phyloP scores from a whole-genome alignment of 2,797 vertebrate species.

The Microctenopoma lineatum region DNA sequence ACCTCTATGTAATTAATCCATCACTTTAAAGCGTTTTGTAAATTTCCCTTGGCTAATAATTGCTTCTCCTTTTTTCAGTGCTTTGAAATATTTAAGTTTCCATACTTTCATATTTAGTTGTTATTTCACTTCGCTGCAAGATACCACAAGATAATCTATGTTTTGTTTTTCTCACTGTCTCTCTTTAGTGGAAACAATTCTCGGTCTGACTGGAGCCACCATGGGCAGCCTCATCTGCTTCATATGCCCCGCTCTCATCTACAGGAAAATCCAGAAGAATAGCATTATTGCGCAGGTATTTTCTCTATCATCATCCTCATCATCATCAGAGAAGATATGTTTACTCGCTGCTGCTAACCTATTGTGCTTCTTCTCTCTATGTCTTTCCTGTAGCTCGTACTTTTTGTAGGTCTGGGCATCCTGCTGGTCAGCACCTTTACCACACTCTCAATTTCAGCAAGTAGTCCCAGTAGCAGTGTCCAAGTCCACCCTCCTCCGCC shows the following conservation, averaged over 20 bases:
- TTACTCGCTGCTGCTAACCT: not conserved
- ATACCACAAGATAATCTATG: not conserved
- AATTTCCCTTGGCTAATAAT: not conserved
- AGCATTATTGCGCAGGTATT: slow-evolving; percentile 89
- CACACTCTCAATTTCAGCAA: slow-evolving; percentile 88
- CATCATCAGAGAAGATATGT: not conserved
- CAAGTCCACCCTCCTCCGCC: slow-evolving; percentile 75
- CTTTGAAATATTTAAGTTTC: not conserved
- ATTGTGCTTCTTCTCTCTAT: not conserved
- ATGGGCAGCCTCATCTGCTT: slow-evolving; percentile 99
- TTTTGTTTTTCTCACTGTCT: slow-evolving; percentile 4
- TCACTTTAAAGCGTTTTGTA: too few species aligned
- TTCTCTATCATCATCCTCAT: not conserved
- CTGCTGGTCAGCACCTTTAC: slow-evolving; percentile 94
- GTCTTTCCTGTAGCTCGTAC: slow-evolving; percentile 85
- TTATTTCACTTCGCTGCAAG: not conserved
- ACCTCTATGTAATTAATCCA: too few species aligned
- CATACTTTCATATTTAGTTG: not conserved
- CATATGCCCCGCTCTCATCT: slow-evolving; percentile 96
- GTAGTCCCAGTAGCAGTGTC: slow-evolving; percentile 58
- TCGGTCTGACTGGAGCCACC: slow-evolving; percentile 96
- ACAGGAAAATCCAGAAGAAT: slow-evolving; percentile 94
- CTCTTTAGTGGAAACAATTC: slow-evolving; percentile 92
- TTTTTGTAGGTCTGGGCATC: slow-evolving; percentile 93
- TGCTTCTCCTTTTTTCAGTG: not conserved